Evolutionary conservation across 2,888 invertebrate species (phyloP), one percentile per base, ranked within the genome.

Genomic region (Ophion ventricosus): DNA sequence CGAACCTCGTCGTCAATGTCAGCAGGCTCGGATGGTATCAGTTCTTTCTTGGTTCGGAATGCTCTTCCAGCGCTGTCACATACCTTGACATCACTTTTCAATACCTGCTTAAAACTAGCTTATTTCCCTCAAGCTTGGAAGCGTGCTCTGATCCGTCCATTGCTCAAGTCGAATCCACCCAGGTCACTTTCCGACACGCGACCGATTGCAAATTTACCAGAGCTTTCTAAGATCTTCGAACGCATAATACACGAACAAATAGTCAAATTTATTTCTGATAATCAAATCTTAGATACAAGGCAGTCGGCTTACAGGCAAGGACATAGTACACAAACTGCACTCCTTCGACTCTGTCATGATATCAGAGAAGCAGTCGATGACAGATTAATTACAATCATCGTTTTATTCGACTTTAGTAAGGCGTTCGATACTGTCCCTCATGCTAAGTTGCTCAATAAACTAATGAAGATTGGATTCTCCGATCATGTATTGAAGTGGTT

Each of bases 171-270:
- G 7, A n/a, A 72, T 57, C 57, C 40, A 4, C 72, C 72, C 0
- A n/a, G 2, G 8, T 35, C 57, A 5, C 29, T 35, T 2, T 57
- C 57, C 2, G 72, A 72, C 10, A 29, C 35, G 1, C 35, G 72
- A 1, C 72, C 72, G 10, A 59, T 72, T 11, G 72, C 56, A 11
- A 69, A 77, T 61, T 49, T 69, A 1, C 23, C 63, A 11, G 70
- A 61, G 23, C 10, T 77, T 1, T 73, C 83, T 8, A 83, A 85
- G 57, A 17, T 82, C 0, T 43, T 77, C 2, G 81, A 84, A 43
- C 11, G 73, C 26, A 8, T 77, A 0, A 61, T 74, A 11, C 61
- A 79, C 35, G 40, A 75, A 1, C 74, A 76, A 43, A 17, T 74
- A 0, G 26, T 14, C 4, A 7, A 5, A 2, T 74, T 63, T 43